A percentile compares a stretch with the other conserved stretches of the same genome.
Conservation (phyloP, 2,113 vertebrate species). For the Gasterosteus nipponicus region DNA sequence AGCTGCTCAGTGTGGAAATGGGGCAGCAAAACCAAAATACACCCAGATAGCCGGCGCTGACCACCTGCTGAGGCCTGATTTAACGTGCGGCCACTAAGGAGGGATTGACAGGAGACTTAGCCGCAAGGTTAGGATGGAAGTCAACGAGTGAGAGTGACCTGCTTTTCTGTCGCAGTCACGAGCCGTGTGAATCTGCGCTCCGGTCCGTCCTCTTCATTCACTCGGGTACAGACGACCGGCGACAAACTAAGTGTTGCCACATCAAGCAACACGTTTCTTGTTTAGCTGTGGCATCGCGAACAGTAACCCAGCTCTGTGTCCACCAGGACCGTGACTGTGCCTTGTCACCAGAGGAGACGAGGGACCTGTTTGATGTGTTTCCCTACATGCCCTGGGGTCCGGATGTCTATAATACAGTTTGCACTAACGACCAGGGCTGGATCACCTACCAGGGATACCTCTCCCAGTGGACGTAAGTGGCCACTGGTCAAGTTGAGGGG, state of each 20-base stretch:
- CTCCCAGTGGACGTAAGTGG: constrained; percentile 97
- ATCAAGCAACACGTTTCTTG: neutral
- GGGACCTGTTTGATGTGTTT: constrained; percentile 95
- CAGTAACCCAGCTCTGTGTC: constrained; percentile 11
- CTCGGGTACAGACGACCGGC: neutral
- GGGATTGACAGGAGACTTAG: constrained; percentile 60
- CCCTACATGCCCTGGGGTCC: constrained; percentile 98
- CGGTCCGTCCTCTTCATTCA: constrained; percentile 17
- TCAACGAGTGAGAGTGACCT: constrained; percentile 44
- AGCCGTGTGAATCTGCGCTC: constrained; percentile 6
- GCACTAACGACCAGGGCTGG: constrained; percentile 94
- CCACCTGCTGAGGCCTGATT: constrained; percentile 46
- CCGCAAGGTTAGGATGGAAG: constrained; percentile 37
- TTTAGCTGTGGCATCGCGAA: neutral
- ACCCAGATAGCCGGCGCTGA: neutral
- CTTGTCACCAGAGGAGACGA: constrained; percentile 92
- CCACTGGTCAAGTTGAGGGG: neutral
- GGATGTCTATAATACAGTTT: constrained; percentile 96
- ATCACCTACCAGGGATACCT: constrained; percentile 99
- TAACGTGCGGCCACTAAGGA: constrained; percentile 29
- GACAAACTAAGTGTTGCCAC: neutral
- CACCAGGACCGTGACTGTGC: constrained; percentile 95
- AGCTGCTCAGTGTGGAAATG: constrained; percentile 33
- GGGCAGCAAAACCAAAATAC: constrained; percentile 16
- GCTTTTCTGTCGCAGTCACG: constrained; percentile 22